Evolutionary conservation across 1,140 invertebrate species (phyloP), one percentile per base, ranked within the genome.

Genomic region (Caerostris extrusa): DNA sequence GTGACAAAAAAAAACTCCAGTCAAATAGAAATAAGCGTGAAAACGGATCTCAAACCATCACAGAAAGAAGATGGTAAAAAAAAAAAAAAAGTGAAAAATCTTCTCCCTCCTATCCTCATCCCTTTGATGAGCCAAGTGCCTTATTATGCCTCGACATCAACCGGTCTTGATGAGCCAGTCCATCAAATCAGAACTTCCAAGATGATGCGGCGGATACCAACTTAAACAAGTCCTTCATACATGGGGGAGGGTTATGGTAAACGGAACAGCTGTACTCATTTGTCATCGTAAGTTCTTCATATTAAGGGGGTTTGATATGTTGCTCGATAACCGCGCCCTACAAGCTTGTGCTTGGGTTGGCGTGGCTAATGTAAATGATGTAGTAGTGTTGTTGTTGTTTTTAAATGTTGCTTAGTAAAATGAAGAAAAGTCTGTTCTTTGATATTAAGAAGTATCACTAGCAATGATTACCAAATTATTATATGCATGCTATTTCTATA

Each of bases 251-350:
- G 61, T 4, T 17, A 87, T 86, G 83, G 91, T 71, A 87, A 93
- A 87, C 12, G 64, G 19, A 93, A 93, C 91, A 93, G 91, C 82
- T 93, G 91, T 71, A 93, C 8, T 85, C 81, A 92, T 92, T 92
- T 92, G 90, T 92, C 90, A 92, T 85, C 81, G 7, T 82, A 50
- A 53, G 55, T 58, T 91, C 71, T 58, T 91, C 69, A 91, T 91
- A 53, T 91, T 81, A 53, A 53, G 87, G 50, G 69, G 87, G 14
- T 12, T 8, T 71, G 12, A 85, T 19, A 85, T 58, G 83, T 85
- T 77, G 58, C 7, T 53, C 50, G 50, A 88, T 71, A 19, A 56
- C 57, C 90, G 56, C 90, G 71, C 90, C 90, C 90, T 34, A 5
- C 7, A 34, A 34, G 60, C 60, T 17, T 88, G 14, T 67, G 58